Evolutionary conservation across 2,888 invertebrate genomes (phyloP).

Genomic region (Dilophus febrilis): DNA sequence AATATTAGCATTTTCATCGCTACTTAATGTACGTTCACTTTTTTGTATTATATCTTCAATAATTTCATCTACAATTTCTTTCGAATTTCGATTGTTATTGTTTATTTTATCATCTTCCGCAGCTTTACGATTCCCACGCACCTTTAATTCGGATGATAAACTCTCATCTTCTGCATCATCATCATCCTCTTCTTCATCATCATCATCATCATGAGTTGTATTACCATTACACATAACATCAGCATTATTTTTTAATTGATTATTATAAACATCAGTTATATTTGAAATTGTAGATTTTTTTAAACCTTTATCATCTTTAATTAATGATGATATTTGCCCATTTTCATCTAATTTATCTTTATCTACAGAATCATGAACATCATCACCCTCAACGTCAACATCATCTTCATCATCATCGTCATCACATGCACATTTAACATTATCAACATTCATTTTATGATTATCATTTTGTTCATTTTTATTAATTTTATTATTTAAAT

Average conservation of each 20-base stretch:
- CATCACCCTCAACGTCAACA: slow-evolving; percentile 14
- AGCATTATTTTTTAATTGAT: slow-evolving; percentile 23
- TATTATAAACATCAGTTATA: slow-evolving; percentile 30
- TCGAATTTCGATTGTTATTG: slow-evolving; percentile 30
- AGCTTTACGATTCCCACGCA: slow-evolving; percentile 12
- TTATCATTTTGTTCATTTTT: slow-evolving; percentile 13
- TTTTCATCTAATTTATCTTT: too few species aligned
- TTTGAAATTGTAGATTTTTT: slow-evolving; percentile 18
- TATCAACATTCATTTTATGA: slow-evolving; percentile 14
- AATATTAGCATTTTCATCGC: slow-evolving; percentile 24
- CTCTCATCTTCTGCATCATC: not conserved
- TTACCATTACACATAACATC: slow-evolving; percentile 4
- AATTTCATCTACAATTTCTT: slow-evolving; percentile 33
- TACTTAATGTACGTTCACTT: slow-evolving; percentile 34
- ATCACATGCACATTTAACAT: slow-evolving; percentile 16
- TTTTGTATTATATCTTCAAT: slow-evolving; percentile 34
- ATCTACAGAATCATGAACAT: too few species aligned
- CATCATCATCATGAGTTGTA: not conserved
- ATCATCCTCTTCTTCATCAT: slow-evolving; percentile 1
- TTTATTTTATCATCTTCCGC: slow-evolving; percentile 18
- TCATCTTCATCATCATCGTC: slow-evolving; percentile 14
- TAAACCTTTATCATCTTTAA: not conserved
- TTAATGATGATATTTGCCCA: not conserved
- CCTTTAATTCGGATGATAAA: slow-evolving; percentile 15
- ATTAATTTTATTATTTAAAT: slow-evolving; percentile 15